phyloP scores from a whole-genome alignment of 2,888 invertebrate genomes.

The Dascillus cervinus region DNA sequence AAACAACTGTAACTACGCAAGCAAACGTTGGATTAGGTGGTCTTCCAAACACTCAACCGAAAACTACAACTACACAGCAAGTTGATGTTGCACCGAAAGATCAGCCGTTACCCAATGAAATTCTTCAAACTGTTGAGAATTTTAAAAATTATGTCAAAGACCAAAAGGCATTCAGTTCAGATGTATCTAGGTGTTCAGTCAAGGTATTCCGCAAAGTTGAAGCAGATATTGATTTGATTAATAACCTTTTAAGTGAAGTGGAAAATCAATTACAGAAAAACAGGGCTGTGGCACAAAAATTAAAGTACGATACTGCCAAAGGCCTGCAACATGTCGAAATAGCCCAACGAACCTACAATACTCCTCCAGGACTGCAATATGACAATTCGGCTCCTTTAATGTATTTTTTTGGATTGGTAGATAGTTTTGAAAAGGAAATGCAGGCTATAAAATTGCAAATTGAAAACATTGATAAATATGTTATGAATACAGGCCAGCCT shows the following conservation, averaged over 20 bases:
- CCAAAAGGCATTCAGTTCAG: slow-evolving; percentile 74
- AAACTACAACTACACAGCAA: slow-evolving; percentile 28
- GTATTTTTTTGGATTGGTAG: slow-evolving; percentile 62
- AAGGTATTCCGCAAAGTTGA: slow-evolving; percentile 56
- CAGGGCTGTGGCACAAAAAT: slow-evolving; percentile 51
- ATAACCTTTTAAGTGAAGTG: slow-evolving; percentile 53
- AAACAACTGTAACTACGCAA: slow-evolving; percentile 30
- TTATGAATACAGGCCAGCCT: slow-evolving; percentile 57
- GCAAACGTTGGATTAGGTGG: slow-evolving; percentile 61
- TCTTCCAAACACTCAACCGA: slow-evolving; percentile 47
- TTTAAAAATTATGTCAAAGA: slow-evolving; percentile 81
- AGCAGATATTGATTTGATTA: slow-evolving; percentile 53
- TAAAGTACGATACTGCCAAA: slow-evolving; percentile 66
- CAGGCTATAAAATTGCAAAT: slow-evolving; percentile 62
- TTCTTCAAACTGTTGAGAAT: slow-evolving; percentile 66
- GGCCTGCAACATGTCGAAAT: slow-evolving; percentile 68
- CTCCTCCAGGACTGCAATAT: slow-evolving; percentile 65
- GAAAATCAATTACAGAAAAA: slow-evolving; percentile 56
- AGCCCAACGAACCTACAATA: slow-evolving; percentile 70
- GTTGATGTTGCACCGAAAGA: slow-evolving; percentile 53
- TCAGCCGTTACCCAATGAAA: slow-evolving; percentile 65
- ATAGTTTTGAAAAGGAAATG: slow-evolving; percentile 64
- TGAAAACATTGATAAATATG: slow-evolving; percentile 63
- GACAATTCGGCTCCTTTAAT: slow-evolving; percentile 65
- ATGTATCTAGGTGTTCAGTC: slow-evolving; percentile 60